Base-by-base conservation (phyloP, 37 sponge, comb jelly and placozoan species). In the Agelas oroides region DNA sequence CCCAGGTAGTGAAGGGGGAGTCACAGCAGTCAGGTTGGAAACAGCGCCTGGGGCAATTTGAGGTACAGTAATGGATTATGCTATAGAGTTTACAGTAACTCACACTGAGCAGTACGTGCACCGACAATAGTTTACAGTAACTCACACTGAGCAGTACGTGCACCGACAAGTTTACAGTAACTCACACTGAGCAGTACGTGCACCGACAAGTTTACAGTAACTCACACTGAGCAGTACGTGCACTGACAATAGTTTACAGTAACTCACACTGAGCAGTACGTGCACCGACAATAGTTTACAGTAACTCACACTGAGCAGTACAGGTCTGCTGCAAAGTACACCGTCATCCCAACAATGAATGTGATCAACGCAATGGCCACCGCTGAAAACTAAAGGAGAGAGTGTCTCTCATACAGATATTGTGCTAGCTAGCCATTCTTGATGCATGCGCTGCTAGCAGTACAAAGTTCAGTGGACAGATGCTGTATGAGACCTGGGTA, bases 161-260 rank as follows among this genome's bases (percentile, higher is more conserved):
- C n/a, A n/a, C n/a, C n/a, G n/a, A 61, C 5, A 14, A 31, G 8
- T 31, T 67, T 30, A 61, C 46, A 18, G 59, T 33, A 11, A 24
- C 84, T 63, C 38, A 85, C 86, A 85, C 86, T 55, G 76, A 1
- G 56, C 90, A 89, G 80, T 77, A 89, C 46, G n/a, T n/a, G n/a
- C n/a, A n/a, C n/a, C n/a, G n/a, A n/a, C n/a, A n/a, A n/a, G n/a
- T n/a, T n/a, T n/a, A n/a, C n/a, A n/a, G n/a, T n/a, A n/a, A n/a
- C 46, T 46, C 8, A 46, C 46, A 46, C 8, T 23, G 63, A 13
- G 63, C 63, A 61, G 63, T 27, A 61, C n/a, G n/a, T n/a, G n/a
- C n/a, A n/a, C n/a, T n/a, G n/a, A n/a, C n/a, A n/a, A n/a, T n/a
- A n/a, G n/a, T n/a, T n/a, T n/a, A n/a, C n/a, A n/a, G n/a, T n/a